Evolutionary conservation across 2,113 vertebrate species (phyloP).

Genomic region (Atlantisia rogersi): DNA sequence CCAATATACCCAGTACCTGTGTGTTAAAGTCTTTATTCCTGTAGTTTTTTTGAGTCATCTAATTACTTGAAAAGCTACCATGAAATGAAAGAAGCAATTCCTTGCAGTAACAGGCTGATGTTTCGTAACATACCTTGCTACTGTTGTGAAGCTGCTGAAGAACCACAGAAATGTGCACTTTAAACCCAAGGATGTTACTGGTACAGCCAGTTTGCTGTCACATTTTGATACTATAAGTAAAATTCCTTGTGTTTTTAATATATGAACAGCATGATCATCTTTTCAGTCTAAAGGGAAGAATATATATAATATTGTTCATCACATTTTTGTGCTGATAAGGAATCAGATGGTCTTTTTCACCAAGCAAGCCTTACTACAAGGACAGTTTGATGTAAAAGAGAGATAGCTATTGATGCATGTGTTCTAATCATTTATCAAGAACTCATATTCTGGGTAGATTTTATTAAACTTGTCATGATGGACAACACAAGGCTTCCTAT

Average conservation of each 20-base stretch:
- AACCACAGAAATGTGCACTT: neutral
- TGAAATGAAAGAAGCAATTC: neutral
- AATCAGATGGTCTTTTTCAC: neutral
- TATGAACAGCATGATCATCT: neutral
- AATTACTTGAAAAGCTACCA: neutral
- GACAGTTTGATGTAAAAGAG: neutral
- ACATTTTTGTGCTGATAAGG: neutral
- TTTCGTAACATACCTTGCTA: neutral
- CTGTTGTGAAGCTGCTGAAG: neutral
- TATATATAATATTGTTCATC: neutral
- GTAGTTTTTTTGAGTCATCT: neutral
- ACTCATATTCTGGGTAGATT: neutral
- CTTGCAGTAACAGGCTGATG: neutral
- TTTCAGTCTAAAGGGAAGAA: neutral
- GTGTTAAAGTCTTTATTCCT: neutral
- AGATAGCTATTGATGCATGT: neutral
- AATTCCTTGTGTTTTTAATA: neutral
- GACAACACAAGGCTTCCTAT: neutral
- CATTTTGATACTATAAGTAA: neutral
- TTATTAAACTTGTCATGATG: neutral
- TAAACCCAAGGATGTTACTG: neutral
- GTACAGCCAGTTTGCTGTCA: neutral
- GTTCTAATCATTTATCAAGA: neutral
- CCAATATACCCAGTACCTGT: neutral
- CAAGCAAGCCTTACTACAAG: neutral